These are phyloP conservation scores for Drosophila fulvimacula DNA, from an alignment of 2,888 invertebrate genomes.

Conservation along the genomic window DNA sequence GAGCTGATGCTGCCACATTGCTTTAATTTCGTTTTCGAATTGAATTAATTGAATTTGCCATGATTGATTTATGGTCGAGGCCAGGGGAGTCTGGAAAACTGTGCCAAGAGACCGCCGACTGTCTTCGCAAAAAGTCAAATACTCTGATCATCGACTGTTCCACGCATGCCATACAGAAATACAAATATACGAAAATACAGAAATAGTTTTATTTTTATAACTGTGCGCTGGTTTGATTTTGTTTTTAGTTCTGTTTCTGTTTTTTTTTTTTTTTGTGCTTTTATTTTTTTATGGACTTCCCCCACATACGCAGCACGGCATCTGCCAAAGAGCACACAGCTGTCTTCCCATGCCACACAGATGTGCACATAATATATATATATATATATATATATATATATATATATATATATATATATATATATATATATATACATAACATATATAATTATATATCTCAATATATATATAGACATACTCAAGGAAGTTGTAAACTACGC, in stretches of 20 bases:
- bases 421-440: slow-evolving; percentile 10
- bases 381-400: slow-evolving; percentile 6
- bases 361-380: neutral
- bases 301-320: slow-evolving; percentile 71
- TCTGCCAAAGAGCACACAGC: slow-evolving; percentile 74
- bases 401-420: neutral
- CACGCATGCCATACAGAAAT: slow-evolving; percentile 52
- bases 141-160: slow-evolving; percentile 53
- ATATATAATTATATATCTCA: slow-evolving; percentile 14
- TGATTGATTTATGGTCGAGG: slow-evolving; percentile 72
- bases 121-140: slow-evolving; percentile 29
- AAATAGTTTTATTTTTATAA: slow-evolving; percentile 78
- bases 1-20: slow-evolving; percentile 51
- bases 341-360: slow-evolving; percentile 66
- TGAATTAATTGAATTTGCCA: slow-evolving; percentile 71
- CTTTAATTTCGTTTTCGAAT: slow-evolving; percentile 40
- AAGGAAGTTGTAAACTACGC: slow-evolving; percentile 73
- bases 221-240: slow-evolving; percentile 75
- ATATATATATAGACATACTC: slow-evolving; percentile 27
- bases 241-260: slow-evolving; percentile 6
- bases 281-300: slow-evolving; percentile 75
- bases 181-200: slow-evolving; percentile 20
- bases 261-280: neutral
- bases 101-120: slow-evolving; percentile 63
- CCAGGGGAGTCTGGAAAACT: slow-evolving; percentile 65